A percentile compares a stretch with the other conserved stretches of the same genome.
Evolutionary conservation across 64 coral and sea anemone genomes (phyloP).

Genomic region (Anthopleura sola): DNA sequence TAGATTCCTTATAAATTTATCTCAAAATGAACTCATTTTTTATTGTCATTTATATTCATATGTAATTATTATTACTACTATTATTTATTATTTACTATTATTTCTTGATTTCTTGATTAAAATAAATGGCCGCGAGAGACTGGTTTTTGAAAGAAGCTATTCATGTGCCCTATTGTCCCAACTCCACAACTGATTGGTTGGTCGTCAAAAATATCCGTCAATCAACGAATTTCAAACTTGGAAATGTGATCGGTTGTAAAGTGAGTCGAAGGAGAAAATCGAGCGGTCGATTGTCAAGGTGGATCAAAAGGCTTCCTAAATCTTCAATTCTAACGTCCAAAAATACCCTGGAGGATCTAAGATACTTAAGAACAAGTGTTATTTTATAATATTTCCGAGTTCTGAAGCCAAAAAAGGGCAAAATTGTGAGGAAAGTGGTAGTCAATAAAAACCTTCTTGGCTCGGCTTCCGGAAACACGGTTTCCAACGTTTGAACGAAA

Average conservation of each 20-base stretch:
- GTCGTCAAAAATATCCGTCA: slow-evolving; percentile 29
- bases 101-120: too few relatives aligned
- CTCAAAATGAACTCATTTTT: too few relatives aligned
- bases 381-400: slow-evolving; percentile 5
- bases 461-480: slow-evolving; percentile 7
- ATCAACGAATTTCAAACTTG: slow-evolving; percentile 77
- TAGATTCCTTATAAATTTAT: too few relatives aligned
- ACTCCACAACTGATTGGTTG: slow-evolving; percentile 32
- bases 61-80: too few relatives aligned
- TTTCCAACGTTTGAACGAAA: not conserved
- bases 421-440: not conserved
- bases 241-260: slow-evolving; percentile 50
- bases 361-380: not conserved
- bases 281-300: slow-evolving; percentile 3
- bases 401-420: not conserved
- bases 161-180: slow-evolving; percentile 2
- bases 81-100: too few relatives aligned
- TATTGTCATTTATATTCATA: too few relatives aligned
- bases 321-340: slow-evolving; percentile 4
- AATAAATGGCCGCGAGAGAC: not conserved
- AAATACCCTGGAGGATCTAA: slow-evolving; percentile 12
- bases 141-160: not conserved
- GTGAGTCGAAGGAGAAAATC: not conserved
- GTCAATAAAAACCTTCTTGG: not conserved
- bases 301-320: not conserved